These are phyloP conservation scores for Eupelmus urozonus DNA, from an alignment of 2,888 invertebrate genomes.

Conservation along the genomic window DNA sequence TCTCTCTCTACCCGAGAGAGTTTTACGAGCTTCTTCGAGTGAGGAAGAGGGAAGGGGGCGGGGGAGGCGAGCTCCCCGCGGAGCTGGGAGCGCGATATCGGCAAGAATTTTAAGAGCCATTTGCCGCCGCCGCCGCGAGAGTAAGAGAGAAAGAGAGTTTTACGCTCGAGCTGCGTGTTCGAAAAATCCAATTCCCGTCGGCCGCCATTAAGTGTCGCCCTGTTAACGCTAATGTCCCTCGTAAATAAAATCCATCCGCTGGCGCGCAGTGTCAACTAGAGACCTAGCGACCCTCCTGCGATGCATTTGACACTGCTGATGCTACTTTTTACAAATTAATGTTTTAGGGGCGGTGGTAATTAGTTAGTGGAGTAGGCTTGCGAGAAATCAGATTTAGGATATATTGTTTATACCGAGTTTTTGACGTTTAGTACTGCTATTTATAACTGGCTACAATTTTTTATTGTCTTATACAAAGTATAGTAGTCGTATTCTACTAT, in stretches of 20 bases:
- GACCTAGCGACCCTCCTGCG: too few species aligned
- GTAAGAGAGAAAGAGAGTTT: slow-evolving; percentile 42
- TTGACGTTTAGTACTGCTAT: too few species aligned
- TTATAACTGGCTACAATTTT: too few species aligned
- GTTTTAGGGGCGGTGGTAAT: too few species aligned
- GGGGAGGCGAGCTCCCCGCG: not conserved
- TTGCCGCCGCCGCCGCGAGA: slow-evolving; percentile 23
- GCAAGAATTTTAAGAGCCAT: slow-evolving; percentile 60
- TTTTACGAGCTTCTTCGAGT: slow-evolving; percentile 41
- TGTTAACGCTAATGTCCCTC: slow-evolving; percentile 58
- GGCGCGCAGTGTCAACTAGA: not conserved
- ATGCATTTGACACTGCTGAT: not conserved
- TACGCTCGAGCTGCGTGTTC: slow-evolving; percentile 47
- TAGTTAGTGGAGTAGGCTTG: too few species aligned
- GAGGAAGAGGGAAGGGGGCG: not conserved
- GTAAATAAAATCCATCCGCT: slow-evolving; percentile 56
- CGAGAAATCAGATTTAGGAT: too few species aligned
- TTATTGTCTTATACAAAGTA: too few species aligned
- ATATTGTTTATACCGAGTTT: too few species aligned
- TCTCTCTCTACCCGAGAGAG: slow-evolving; percentile 5
- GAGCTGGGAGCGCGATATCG: slow-evolving; percentile 47
- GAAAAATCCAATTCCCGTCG: slow-evolving; percentile 57
- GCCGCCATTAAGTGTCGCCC: slow-evolving; percentile 53
- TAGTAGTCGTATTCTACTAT: too few species aligned
- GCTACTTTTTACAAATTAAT: too few species aligned